Evolutionary conservation across 1,140 invertebrate genomes (phyloP).

Genomic region (Dreissena rostriformis): DNA sequence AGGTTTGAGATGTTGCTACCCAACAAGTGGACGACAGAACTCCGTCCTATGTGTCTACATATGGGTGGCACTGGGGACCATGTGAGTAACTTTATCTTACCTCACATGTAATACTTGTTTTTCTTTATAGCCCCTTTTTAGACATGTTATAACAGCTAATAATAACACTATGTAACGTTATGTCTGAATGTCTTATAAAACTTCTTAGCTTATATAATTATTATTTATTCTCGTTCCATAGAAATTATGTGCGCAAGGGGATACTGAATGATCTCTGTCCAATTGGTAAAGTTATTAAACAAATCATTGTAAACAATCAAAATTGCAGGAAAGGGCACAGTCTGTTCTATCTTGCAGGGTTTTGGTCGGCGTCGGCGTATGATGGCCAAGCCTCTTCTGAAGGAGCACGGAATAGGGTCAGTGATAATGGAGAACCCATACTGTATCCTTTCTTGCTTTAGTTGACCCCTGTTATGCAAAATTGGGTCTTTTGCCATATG

Average conservation of each 20-base stretch:
- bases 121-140: no score
- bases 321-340: no score
- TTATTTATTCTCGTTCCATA: no score
- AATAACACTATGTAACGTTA: no score
- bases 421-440: conserved; percentile 99
- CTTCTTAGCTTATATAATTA: no score
- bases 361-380: conserved; percentile 95
- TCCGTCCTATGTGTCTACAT: conserved; percentile 95
- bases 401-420: conserved; percentile 94
- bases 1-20: conserved; percentile 89
- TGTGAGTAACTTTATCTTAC: conserved; percentile 85
- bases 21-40: conserved; percentile 86
- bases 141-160: no score
- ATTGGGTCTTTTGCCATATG: conserved; percentile 93
- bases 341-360: conserved; percentile 85
- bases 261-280: no score
- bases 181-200: no score
- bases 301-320: no score
- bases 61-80: conserved; percentile 99
- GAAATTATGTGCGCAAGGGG: no score
- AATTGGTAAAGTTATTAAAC: no score
- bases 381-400: conserved; percentile 94
- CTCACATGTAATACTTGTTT: no score
- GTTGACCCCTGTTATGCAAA: conserved; percentile 96
- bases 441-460: conserved; percentile 90